These are phyloP conservation scores for Byasa hedistus DNA, from an alignment of 2,888 invertebrate genomes.

Conservation along the genomic window DNA sequence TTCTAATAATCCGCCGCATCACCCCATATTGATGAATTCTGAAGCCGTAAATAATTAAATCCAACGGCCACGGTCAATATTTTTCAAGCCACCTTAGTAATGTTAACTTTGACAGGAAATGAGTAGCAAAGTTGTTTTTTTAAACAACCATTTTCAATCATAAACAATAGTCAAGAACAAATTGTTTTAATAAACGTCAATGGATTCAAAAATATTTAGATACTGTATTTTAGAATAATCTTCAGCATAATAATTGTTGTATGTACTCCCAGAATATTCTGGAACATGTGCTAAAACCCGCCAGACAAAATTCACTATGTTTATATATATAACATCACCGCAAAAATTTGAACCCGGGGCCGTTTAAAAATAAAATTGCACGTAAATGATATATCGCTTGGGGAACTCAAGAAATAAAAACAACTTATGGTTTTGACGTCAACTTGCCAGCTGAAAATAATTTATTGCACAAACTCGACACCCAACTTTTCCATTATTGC, in stretches of 20 bases:
- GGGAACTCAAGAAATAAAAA: conserved; percentile 31
- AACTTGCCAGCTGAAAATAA: conserved; percentile 48
- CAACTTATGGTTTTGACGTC: conserved; percentile 37
- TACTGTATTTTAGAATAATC: no score
- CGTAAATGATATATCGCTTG: conserved; percentile 21
- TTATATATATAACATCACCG: conserved; percentile 5
- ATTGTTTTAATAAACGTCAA: background rate
- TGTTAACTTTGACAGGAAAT: background rate
- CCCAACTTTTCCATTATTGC: conserved; percentile 36
- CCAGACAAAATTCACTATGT: no score
- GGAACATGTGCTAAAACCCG: no score
- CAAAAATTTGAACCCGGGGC: background rate
- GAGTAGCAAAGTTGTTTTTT: conserved; percentile 4
- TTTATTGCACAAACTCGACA: conserved; percentile 45
- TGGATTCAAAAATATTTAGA: no score
- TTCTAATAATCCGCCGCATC: conserved; percentile 15
- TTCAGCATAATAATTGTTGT: no score
- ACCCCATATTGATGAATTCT: conserved; percentile 12
- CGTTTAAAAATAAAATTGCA: conserved; percentile 20
- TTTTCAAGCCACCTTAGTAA: background rate
- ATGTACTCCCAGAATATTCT: no score
- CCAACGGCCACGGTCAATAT: conserved; percentile 29
- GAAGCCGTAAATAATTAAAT: conserved; percentile 33
- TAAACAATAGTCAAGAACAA: background rate
- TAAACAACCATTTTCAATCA: background rate